Evolutionary conservation across 2,888 invertebrate species (phyloP), one percentile per base, ranked within the genome.

Genomic region (Odontocolon sp.): DNA sequence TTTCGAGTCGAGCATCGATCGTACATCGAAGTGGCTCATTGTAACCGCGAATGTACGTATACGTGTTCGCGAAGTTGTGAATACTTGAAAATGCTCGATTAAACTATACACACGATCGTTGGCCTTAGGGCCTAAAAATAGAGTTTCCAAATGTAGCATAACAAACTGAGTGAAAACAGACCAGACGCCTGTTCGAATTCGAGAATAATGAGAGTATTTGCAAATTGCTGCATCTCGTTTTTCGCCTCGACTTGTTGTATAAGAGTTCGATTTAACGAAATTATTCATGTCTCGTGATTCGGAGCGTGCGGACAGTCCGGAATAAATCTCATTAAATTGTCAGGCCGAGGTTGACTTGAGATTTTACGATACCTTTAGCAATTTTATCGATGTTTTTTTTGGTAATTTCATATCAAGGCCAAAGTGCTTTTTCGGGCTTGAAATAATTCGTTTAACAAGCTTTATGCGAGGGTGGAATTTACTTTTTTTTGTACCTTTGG

Each of bases 41-140:
- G 36, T 59, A 38, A 68, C 14, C 28, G 8, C 33, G 18, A 28
- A 56, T 45, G 54, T 3, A 42, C n/a, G n/a, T n/a, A n/a, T n/a
- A n/a, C n/a, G n/a, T n/a, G n/a, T n/a, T n/a, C n/a, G n/a, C n/a
- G n/a, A n/a, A n/a, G n/a, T n/a, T n/a, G n/a, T n/a, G n/a, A 5
- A 36, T 40, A n/a, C 38, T 31, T 31, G n/a, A n/a, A n/a, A 23
- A 61, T 38, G 45, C 61, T 31, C 76, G 70, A 76, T 76, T 56
- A 57, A 64, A 50, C 63, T 40, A 38, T 66, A 50, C 40, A 28
- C 33, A 54, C 38, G 52, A 70, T 45, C 64, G 45, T 71, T 71
- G 54, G 77, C 66, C 61, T 67, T 16, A 45, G n/a, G 11, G 28
- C 21, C 63, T 26, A 47, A 63, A 77, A 72, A 77, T 77, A 71